Conservation (phyloP, 2,797 vertebrate species). For the Paramormyrops hopkinsi region DNA sequence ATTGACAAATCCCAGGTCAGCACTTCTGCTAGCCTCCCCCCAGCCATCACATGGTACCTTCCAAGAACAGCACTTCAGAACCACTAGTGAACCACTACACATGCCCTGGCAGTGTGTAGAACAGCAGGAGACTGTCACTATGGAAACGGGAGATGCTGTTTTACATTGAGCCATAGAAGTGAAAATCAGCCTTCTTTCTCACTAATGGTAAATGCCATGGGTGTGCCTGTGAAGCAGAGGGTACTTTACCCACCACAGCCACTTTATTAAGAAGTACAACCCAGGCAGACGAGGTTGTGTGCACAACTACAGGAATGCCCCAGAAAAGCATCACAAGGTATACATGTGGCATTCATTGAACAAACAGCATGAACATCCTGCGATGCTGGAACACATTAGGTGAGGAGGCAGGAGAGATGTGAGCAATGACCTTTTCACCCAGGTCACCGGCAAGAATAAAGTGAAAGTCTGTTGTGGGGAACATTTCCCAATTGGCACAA, state of each 20-base stretch:
- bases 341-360: background rate
- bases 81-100: background rate
- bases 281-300: background rate
- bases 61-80: background rate
- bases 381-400: background rate
- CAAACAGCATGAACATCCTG: background rate
- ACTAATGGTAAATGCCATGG: background rate
- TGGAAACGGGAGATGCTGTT: background rate
- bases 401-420: background rate
- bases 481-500: conserved; percentile 1
- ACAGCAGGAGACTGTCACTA: background rate
- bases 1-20: background rate
- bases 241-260: background rate
- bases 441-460: background rate
- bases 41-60: background rate
- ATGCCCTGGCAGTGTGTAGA: background rate
- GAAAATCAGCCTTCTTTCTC: background rate
- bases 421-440: background rate
- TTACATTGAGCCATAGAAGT: background rate
- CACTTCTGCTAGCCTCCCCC: background rate
- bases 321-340: background rate
- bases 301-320: background rate
- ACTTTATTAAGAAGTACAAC: background rate
- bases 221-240: background rate
- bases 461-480: background rate